A percentile compares a stretch with the other conserved stretches of the same genome.
Evolutionary conservation across 37 sponge, comb jelly and placozoan species (phyloP).

Genomic region (Axinella damicornis): DNA sequence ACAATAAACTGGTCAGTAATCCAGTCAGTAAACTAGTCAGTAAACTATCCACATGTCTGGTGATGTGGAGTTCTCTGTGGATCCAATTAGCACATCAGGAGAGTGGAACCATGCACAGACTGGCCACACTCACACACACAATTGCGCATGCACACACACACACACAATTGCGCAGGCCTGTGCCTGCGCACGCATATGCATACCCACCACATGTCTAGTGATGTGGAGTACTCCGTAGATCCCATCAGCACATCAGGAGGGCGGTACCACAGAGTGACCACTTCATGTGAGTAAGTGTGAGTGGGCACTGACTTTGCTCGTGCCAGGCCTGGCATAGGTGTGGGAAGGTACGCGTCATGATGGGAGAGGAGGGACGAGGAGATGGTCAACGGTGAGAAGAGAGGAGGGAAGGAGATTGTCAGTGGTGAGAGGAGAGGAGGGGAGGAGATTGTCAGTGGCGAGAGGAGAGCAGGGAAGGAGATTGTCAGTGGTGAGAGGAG

Average conservation of each 20-base stretch:
- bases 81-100: slow-evolving; percentile 98
- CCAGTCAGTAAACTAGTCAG: too few species aligned
- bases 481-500: too few species aligned
- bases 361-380: not conserved
- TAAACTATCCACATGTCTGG: too few species aligned
- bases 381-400: not conserved
- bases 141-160: too few species aligned
- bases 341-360: not conserved
- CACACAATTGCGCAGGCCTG: too few species aligned
- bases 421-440: too few species aligned
- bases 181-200: too few species aligned
- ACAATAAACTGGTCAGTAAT: too few species aligned
- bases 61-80: slow-evolving; percentile 93
- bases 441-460: too few species aligned
- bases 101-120: slow-evolving; percentile 98
- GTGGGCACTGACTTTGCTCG: slow-evolving; percentile 99
- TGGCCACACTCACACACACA: too few species aligned
- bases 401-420: not conserved
- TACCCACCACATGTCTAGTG: slow-evolving; percentile 98
- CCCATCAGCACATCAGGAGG: slow-evolving; percentile 99
- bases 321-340: slow-evolving; percentile 79
- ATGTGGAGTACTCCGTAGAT: slow-evolving; percentile 94
- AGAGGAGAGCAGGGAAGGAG: too few species aligned
- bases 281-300: slow-evolving; percentile 95
- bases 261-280: slow-evolving; percentile 98